Percentiles rank a stretch among this genome's conserved stretches.
Conservation (phyloP, 2,113 vertebrate species). For the Chaenocephalus aceratus region DNA sequence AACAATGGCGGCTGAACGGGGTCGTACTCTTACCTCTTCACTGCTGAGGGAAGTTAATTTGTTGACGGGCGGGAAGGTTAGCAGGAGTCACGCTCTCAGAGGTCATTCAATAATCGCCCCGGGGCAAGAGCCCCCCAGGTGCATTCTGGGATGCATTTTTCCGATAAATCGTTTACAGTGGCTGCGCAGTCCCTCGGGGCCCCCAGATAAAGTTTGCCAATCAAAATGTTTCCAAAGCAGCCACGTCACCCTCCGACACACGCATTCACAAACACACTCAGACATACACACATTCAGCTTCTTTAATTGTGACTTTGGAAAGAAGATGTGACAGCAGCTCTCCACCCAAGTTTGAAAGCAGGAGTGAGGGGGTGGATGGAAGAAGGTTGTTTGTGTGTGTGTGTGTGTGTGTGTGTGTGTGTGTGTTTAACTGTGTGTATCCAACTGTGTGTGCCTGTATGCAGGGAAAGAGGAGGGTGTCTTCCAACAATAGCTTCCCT, state of each 20-base stretch:
- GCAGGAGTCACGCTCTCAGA: slow-evolving; percentile 76
- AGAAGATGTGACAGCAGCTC: slow-evolving; percentile 73
- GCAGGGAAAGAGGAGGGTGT: slow-evolving; percentile 67
- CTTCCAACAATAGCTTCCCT: slow-evolving; percentile 79
- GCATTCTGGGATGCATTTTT: slow-evolving; percentile 84
- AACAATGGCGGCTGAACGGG: slow-evolving; percentile 34
- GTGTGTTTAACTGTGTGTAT: slow-evolving; percentile 40
- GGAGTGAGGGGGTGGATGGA: slow-evolving; percentile 48
- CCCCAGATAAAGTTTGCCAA: slow-evolving; percentile 85
- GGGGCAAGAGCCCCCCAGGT: slow-evolving; percentile 79
- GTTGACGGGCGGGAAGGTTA: slow-evolving; percentile 68
- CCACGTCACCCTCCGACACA: slow-evolving; percentile 45
- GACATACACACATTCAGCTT: slow-evolving; percentile 25
- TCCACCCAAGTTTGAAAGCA: slow-evolving; percentile 66
- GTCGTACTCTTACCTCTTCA: slow-evolving; percentile 55
- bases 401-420: slow-evolving; percentile 37
- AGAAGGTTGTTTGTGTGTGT: slow-evolving; percentile 40
- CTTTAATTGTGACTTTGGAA: slow-evolving; percentile 83
- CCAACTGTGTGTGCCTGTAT: slow-evolving; percentile 56
- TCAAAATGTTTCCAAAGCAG: slow-evolving; percentile 68
- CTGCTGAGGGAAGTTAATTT: slow-evolving; percentile 74
- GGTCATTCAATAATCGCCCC: slow-evolving; percentile 85
- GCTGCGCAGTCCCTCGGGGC: slow-evolving; percentile 72
- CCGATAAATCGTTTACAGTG: slow-evolving; percentile 85
- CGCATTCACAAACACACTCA: slow-evolving; percentile 3